Evolutionary conservation across 64 coral and sea anemone genomes (phyloP).

Genomic region (Stylophora pistillata): DNA sequence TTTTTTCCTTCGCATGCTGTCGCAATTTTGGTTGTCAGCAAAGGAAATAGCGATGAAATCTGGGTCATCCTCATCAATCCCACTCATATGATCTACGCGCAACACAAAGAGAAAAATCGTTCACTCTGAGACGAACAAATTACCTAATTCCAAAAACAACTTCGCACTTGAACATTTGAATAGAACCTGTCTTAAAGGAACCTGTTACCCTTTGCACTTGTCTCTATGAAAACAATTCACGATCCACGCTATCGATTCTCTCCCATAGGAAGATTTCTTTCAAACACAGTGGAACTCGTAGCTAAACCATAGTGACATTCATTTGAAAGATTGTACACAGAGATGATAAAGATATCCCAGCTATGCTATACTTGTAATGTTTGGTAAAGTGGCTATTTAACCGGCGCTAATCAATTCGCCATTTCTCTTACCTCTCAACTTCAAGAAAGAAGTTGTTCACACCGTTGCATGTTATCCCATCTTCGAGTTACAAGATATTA

Average conservation of each 20-base stretch:
- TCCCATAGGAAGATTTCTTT: background rate
- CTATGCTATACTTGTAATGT: background rate
- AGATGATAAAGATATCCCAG: too few species aligned
- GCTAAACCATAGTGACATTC: too few species aligned
- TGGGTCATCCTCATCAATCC: background rate
- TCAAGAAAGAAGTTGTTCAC: background rate
- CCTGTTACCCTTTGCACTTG: constrained; percentile 5
- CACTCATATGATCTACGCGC: constrained; percentile 16
- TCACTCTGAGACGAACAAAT: background rate
- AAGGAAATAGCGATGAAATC: background rate
- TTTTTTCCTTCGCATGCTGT: constrained; percentile 29
- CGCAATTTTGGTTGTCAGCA: background rate
- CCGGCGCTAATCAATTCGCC: too few species aligned
- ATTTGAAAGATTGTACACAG: too few species aligned
- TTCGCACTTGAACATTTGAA: background rate
- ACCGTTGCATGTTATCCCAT: background rate
- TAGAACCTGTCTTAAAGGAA: background rate
- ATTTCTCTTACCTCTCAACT: constrained; percentile 1
- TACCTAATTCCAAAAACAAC: background rate
- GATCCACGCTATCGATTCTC: background rate
- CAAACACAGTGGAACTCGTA: background rate
- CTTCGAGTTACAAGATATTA: background rate
- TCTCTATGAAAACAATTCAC: background rate
- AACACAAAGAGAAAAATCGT: background rate
- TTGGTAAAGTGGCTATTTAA: background rate